phyloP scores from a whole-genome alignment of 35 echinoderm and acorn worm species.

The Holothuria glaberrima region DNA sequence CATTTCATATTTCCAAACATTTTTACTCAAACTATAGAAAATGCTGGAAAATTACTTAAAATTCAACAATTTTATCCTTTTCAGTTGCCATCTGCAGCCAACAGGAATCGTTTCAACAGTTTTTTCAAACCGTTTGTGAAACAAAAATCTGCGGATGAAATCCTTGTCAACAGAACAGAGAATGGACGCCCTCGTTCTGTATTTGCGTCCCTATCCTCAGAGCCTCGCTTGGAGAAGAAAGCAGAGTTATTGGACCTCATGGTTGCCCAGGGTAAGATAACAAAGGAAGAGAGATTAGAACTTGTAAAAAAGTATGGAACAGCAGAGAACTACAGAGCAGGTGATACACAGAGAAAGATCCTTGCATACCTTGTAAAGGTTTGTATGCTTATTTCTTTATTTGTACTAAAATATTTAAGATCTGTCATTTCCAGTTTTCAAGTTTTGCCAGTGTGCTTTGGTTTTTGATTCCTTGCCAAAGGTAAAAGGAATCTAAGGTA shows the following conservation, averaged over 20 bases:
- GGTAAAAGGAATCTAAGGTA: no score
- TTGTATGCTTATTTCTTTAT: neutral
- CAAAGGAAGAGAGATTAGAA: constrained; percentile 76
- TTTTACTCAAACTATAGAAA: no score
- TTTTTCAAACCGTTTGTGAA: constrained; percentile 81
- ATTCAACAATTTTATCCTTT: neutral
- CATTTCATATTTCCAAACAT: no score
- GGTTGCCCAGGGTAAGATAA: constrained; percentile 90
- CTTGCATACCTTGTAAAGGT: constrained; percentile 96
- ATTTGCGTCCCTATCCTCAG: constrained; percentile 65
- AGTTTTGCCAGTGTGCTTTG: no score
- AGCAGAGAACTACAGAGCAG: constrained; percentile 83
- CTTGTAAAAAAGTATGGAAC: constrained; percentile 88
- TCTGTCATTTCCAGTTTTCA: no score
- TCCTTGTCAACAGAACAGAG: neutral
- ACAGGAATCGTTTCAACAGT: constrained; percentile 52
- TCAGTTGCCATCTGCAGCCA: constrained; percentile 1
- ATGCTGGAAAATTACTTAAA: no score
- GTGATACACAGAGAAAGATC: constrained; percentile 95
- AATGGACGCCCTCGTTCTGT: constrained; percentile 78
- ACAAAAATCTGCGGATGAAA: constrained; percentile 64
- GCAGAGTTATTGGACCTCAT: constrained; percentile 94
- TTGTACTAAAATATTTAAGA: no score
- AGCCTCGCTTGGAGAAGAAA: constrained; percentile 66
- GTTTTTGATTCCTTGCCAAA: no score